Evolutionary conservation across 2,797 vertebrate species (phyloP).

Genomic region (Crypturellus tataupa): DNA sequence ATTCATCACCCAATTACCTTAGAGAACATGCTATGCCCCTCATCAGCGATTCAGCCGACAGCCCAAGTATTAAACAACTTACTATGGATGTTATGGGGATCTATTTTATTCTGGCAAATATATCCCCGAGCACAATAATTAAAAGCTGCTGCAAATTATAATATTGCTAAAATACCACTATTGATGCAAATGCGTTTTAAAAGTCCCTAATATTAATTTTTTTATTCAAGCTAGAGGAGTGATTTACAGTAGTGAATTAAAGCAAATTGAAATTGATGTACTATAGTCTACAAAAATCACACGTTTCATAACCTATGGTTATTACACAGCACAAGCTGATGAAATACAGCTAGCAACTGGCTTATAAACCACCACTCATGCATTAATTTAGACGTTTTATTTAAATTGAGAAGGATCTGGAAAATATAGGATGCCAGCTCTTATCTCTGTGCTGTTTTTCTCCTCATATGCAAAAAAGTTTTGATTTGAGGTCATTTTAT

Average conservation of each 20-base stretch:
- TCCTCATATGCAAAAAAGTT: not conserved
- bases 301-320: not conserved
- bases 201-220: not conserved
- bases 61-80: conserved; percentile 20
- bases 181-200: not conserved
- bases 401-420: not conserved
- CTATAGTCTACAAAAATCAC: not conserved
- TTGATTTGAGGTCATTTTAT: not conserved
- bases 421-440: not conserved
- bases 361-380: not conserved
- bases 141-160: not conserved
- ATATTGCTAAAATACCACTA: not conserved
- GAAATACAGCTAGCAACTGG: not conserved
- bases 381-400: not conserved
- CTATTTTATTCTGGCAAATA: not conserved
- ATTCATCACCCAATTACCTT: conserved; percentile 67
- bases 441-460: not conserved
- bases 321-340: not conserved
- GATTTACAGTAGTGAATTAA: not conserved
- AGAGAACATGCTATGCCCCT: conserved; percentile 50
- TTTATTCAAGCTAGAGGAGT: not conserved
- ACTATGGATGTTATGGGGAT: not conserved
- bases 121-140: not conserved
- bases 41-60: conserved; percentile 35
- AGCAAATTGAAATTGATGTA: not conserved